Percentiles rank a stretch among this genome's conserved stretches.
Evolutionary conservation across 23 tunicate genomes (phyloP).

Genomic region (Ciona savignyi): DNA sequence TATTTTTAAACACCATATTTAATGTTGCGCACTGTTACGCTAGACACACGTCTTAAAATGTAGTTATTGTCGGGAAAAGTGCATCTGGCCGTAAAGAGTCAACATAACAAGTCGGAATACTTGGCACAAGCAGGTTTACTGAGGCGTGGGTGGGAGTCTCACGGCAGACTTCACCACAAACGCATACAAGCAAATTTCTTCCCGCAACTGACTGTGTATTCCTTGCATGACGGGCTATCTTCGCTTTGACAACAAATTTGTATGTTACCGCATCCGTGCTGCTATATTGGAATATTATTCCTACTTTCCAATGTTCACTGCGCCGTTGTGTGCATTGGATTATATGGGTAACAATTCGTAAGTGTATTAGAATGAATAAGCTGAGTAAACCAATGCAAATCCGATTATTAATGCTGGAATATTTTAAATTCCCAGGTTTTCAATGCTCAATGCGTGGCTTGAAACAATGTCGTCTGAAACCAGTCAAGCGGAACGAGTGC

Average conservation of each 20-base stretch:
- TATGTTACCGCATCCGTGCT: too few relatives aligned
- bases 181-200: neutral
- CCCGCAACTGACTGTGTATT: neutral
- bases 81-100: too few relatives aligned
- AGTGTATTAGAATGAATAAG: neutral
- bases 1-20: too few relatives aligned
- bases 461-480: neutral
- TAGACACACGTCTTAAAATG: too few relatives aligned
- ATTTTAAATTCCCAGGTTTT: neutral
- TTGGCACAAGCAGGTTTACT: neutral
- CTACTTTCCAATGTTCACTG: too few relatives aligned
- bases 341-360: constrained; percentile 1
- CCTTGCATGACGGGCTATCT: neutral
- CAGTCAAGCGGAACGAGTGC: neutral
- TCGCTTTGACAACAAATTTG: too few relatives aligned
- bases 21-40: too few relatives aligned
- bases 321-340: too few relatives aligned
- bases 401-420: neutral
- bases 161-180: neutral
- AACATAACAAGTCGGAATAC: neutral
- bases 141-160: neutral
- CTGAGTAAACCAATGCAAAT: neutral
- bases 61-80: too few relatives aligned
- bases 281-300: too few relatives aligned
- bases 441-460: neutral